Conservation (phyloP, 2,797 vertebrate species). For the Microctenopoma steveboyesi region DNA sequence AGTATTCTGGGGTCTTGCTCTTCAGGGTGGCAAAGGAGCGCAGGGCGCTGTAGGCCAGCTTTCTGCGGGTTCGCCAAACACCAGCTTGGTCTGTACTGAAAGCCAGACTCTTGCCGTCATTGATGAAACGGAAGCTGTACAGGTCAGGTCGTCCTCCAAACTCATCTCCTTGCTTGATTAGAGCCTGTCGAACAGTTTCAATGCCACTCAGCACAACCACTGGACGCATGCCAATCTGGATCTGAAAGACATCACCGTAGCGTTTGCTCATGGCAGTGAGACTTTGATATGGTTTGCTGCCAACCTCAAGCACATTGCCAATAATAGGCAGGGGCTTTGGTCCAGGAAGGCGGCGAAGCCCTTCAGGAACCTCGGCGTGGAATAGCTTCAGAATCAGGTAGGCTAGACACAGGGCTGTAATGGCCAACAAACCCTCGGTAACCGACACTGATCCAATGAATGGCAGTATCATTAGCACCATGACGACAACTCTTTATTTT, state of each 20-base stretch:
- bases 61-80: constrained; percentile 87
- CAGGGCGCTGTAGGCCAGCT: constrained; percentile 87
- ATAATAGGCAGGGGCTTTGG: constrained; percentile 88
- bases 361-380: constrained; percentile 78
- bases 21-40: constrained; percentile 85
- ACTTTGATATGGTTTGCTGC: constrained; percentile 84
- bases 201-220: constrained; percentile 90
- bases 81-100: constrained; percentile 87
- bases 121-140: constrained; percentile 76
- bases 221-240: constrained; percentile 87
- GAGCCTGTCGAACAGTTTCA: constrained; percentile 87
- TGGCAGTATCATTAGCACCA: constrained; percentile 79
- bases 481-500: constrained; percentile 56
- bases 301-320: constrained; percentile 86
- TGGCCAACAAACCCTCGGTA: constrained; percentile 82
- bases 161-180: constrained; percentile 89
- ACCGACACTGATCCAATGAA: constrained; percentile 75
- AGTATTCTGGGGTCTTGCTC: constrained; percentile 76
- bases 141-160: constrained; percentile 90
- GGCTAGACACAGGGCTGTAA: constrained; percentile 77
- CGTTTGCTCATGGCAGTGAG: constrained; percentile 84
- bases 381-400: constrained; percentile 78
- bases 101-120: constrained; percentile 84
- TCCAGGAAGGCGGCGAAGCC: constrained; percentile 85
- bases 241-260: constrained; percentile 88